Conservation (phyloP, 2,113 vertebrate genomes). For the Odontophorus gujanensis region DNA sequence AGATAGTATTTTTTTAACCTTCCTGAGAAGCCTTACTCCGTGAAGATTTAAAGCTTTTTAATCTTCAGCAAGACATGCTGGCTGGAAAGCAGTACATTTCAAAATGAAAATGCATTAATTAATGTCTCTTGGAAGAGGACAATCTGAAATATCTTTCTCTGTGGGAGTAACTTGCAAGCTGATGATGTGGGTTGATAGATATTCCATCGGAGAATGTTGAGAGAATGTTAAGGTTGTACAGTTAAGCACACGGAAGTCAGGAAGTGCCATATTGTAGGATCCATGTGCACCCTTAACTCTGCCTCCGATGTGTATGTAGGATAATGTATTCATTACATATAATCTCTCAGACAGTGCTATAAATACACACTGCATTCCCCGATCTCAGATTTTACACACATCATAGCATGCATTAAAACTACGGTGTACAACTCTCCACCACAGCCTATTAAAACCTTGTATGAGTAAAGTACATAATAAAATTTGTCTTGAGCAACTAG, state of each 20-base stretch:
- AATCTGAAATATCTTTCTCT: conserved; percentile 59
- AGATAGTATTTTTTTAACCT: conserved; percentile 42
- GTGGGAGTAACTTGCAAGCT: conserved; percentile 61
- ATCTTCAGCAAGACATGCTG: conserved; percentile 14
- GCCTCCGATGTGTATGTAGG: background rate
- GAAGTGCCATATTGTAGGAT: background rate
- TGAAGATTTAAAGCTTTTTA: conserved; percentile 60
- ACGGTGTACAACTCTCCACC: background rate
- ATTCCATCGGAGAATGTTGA: background rate
- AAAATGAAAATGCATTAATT: conserved; percentile 66
- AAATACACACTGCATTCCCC: conserved; percentile 17
- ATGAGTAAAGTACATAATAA: conserved; percentile 4
- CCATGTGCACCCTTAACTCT: conserved; percentile 21
- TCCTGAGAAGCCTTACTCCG: conserved; percentile 4
- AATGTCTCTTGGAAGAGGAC: conserved; percentile 50
- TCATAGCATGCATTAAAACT: conserved; percentile 26
- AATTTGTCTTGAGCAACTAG: background rate
- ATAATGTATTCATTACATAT: conserved; percentile 44
- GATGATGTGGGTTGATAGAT: conserved; percentile 56
- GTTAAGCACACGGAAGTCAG: background rate
- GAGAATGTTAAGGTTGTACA: conserved; percentile 37
- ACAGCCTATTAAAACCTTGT: conserved; percentile 46
- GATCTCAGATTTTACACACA: conserved; percentile 41
- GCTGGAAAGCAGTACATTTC: conserved; percentile 45
- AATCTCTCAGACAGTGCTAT: conserved; percentile 51